These are phyloP conservation scores for Onthophagus taurus DNA, from an alignment of 1,140 invertebrate species.

Conservation along the genomic window DNA sequence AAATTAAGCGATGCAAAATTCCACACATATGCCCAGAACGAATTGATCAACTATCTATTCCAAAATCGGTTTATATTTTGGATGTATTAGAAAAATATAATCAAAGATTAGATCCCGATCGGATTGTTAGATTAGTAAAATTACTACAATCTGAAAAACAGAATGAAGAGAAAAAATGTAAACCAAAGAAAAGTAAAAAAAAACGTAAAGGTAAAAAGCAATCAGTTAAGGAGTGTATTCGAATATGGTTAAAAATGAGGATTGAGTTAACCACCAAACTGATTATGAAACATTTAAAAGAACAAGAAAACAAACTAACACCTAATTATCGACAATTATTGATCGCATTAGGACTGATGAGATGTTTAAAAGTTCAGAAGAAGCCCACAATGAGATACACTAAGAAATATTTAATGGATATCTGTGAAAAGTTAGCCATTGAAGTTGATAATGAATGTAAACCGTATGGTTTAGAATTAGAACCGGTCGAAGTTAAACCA, in stretches of 20 bases:
- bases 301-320: neutral
- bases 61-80: neutral
- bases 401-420: conserved; percentile 3
- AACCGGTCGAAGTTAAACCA: neutral
- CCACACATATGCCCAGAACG: conserved; percentile 7
- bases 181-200: conserved; percentile 4
- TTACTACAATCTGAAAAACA: neutral
- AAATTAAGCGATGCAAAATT: conserved; percentile 7
- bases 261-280: neutral
- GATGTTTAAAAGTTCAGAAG: neutral
- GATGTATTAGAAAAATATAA: conserved; percentile 1
- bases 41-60: conserved; percentile 5
- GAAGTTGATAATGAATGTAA: neutral
- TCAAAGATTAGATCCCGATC: neutral
- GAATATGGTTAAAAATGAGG: conserved; percentile 1
- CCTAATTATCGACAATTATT: conserved; percentile 9
- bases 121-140: conserved; percentile 5
- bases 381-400: neutral
- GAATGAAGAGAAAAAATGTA: neutral
- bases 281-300: neutral
- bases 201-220: neutral
- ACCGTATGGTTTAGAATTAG: neutral
- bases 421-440: conserved; percentile 2
- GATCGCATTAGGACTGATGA: neutral
- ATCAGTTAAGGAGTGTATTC: neutral